Conservation (phyloP, 2,113 vertebrate species). For the Toxotes jaculatrix region DNA sequence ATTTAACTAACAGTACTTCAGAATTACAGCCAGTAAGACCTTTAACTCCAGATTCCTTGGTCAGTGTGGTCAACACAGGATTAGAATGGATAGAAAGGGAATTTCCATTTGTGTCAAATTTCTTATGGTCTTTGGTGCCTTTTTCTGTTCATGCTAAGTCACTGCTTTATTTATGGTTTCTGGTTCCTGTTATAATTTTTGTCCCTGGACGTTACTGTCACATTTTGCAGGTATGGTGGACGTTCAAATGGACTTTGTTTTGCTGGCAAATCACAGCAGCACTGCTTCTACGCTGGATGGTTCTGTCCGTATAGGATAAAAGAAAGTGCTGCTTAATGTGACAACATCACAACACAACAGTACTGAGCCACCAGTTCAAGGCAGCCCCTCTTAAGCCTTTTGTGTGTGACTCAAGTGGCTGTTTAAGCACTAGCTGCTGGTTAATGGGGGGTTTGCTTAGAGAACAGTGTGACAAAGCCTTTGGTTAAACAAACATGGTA, state of each 20-base stretch:
- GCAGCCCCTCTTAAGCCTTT: constrained; percentile 51
- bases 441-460: constrained; percentile 43
- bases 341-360: constrained; percentile 33
- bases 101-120: constrained; percentile 58
- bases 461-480: constrained; percentile 66
- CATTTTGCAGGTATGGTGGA: constrained; percentile 1
- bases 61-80: constrained; percentile 69
- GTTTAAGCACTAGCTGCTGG: constrained; percentile 65
- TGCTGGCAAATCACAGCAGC: background rate
- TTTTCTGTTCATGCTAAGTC: constrained; percentile 50
- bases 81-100: constrained; percentile 63
- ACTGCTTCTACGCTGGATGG: background rate
- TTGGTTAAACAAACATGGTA: constrained; percentile 66
- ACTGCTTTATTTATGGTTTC: constrained; percentile 25
- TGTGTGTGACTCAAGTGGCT: constrained; percentile 72
- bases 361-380: constrained; percentile 18
- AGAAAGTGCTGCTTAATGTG: background rate
- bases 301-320: background rate
- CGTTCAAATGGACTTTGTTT: constrained; percentile 7
- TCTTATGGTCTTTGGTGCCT: constrained; percentile 21
- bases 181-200: constrained; percentile 1
- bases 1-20: constrained; percentile 62
- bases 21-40: constrained; percentile 66
- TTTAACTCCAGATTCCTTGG: constrained; percentile 77
- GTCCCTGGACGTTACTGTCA: background rate